These are phyloP conservation scores for Erebia palarica DNA, from an alignment of 2,888 invertebrate genomes.

Conservation along the genomic window DNA sequence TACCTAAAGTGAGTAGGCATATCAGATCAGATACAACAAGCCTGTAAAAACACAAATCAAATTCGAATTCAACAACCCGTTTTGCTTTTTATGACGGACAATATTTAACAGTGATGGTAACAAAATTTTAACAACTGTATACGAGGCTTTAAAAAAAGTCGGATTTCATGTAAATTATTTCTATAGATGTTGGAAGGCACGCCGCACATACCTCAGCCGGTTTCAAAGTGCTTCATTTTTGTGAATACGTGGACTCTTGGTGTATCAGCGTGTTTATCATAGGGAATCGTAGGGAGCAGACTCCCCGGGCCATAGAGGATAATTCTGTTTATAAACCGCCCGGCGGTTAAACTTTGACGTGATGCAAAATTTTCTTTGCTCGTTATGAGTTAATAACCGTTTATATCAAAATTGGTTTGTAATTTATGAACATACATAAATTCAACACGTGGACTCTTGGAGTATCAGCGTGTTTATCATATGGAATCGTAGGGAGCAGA, in stretches of 20 bases:
- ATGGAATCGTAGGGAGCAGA: slow-evolving; percentile 62
- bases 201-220: too few relatives aligned
- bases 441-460: slow-evolving; percentile 4
- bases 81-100: too few relatives aligned
- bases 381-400: slow-evolving; percentile 60
- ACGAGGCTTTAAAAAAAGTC: too few relatives aligned
- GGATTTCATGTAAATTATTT: too few relatives aligned
- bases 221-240: not conserved
- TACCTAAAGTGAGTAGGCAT: not conserved
- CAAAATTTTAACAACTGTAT: too few relatives aligned
- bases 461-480: slow-evolving; percentile 73
- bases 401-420: slow-evolving; percentile 13
- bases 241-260: not conserved
- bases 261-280: slow-evolving; percentile 73
- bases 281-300: slow-evolving; percentile 62
- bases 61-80: too few relatives aligned
- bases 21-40: not conserved
- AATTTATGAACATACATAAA: not conserved
- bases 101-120: too few relatives aligned
- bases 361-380: slow-evolving; percentile 47
- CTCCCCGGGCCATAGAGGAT: slow-evolving; percentile 64
- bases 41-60: too few relatives aligned
- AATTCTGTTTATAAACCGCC: slow-evolving; percentile 65
- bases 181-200: too few relatives aligned
- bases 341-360: slow-evolving; percentile 60